Conservation (phyloP, 2,797 vertebrate genomes). For the Brachymystax lenok region DNA sequence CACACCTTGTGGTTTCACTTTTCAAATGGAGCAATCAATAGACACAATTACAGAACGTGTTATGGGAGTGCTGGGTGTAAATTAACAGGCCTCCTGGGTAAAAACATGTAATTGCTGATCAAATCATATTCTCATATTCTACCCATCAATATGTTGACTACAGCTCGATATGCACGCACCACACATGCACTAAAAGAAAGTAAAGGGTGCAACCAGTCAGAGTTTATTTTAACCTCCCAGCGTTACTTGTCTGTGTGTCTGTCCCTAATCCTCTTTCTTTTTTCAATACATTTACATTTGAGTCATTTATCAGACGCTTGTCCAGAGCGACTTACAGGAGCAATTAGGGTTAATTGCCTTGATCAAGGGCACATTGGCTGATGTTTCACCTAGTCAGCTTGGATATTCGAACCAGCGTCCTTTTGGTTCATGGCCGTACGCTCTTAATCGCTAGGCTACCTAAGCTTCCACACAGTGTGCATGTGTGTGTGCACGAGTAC, state of each 20-base stretch:
- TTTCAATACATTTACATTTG: not conserved
- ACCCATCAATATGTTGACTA: slow-evolving; percentile 15
- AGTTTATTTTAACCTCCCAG: not conserved
- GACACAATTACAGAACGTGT: slow-evolving; percentile 63
- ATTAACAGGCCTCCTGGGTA: slow-evolving; percentile 72
- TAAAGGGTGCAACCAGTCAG: not conserved
- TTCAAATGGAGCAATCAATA: slow-evolving; percentile 65
- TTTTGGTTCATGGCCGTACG: not conserved
- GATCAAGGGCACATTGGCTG: too few species aligned
- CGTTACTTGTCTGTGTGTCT: not conserved
- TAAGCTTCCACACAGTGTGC: not conserved
- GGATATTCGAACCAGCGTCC: too few species aligned
- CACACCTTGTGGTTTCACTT: slow-evolving; percentile 55
- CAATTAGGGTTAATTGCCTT: too few species aligned
- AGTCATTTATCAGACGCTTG: too few species aligned
- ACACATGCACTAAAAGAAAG: not conserved
- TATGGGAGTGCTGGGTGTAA: slow-evolving; percentile 65
- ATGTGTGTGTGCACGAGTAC: not conserved
- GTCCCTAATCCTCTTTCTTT: too few species aligned
- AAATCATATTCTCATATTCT: slow-evolving; percentile 57
- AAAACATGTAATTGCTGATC: slow-evolving; percentile 69
- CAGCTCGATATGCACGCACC: not conserved
- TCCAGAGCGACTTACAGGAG: too few species aligned
- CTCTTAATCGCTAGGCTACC: not conserved
- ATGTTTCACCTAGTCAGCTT: too few species aligned